Evolutionary conservation across 1,140 invertebrate genomes (phyloP).

Genomic region (Cyrtorhinus lividipennis): DNA sequence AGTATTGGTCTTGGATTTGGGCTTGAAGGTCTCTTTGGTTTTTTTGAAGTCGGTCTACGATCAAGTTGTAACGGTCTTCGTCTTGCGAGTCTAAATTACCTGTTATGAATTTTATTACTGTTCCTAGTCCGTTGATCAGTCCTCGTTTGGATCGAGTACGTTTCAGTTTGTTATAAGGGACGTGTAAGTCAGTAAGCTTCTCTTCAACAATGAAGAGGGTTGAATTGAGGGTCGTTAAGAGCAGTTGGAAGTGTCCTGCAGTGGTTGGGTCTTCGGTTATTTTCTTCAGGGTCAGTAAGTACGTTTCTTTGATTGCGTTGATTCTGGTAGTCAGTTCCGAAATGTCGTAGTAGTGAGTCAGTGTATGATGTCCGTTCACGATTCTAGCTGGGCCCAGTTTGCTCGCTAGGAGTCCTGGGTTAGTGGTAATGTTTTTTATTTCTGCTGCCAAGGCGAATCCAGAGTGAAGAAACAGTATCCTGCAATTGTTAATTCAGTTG

Average conservation of each 20-base stretch:
- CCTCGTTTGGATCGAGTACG: not conserved
- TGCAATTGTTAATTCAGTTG: no score
- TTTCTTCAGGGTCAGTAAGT: not conserved
- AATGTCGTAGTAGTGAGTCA: not conserved
- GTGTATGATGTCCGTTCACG: not conserved
- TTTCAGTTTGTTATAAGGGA: no score
- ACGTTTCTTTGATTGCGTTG: not conserved
- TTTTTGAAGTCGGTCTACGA: not conserved
- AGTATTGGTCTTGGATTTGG: not conserved
- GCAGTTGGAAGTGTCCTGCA: not conserved
- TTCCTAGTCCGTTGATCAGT: not conserved
- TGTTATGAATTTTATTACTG: not conserved
- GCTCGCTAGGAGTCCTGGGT: not conserved
- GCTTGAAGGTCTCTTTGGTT: not conserved
- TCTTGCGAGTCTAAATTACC: not conserved
- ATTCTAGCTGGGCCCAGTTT: not conserved
- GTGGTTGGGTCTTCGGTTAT: no score
- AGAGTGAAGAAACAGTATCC: no score
- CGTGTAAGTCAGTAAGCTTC: not conserved
- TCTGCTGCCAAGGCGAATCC: no score
- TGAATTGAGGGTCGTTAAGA: not conserved
- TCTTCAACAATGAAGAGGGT: not conserved
- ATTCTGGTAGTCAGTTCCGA: no score
- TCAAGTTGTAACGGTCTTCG: not conserved
- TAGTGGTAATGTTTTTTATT: no score